Evolutionary conservation across 2,888 invertebrate species (phyloP), one percentile per base, ranked within the genome.

Genomic region (Cheilosia pagana): DNA sequence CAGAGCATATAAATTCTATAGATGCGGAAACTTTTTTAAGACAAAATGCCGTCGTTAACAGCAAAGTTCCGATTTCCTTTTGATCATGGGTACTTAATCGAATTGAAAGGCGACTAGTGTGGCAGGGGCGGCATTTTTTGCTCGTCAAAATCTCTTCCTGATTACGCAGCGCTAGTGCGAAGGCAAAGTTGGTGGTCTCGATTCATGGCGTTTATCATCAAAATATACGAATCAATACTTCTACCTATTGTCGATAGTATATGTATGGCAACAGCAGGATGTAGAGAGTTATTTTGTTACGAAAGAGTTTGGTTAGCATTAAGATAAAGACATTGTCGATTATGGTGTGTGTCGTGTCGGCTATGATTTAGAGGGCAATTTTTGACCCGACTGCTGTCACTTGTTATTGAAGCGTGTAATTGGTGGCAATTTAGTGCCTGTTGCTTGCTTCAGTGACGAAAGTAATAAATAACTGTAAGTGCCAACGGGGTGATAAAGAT

Each of bases 151-250:
- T 65, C 31, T 41, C 25, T 48, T 63, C 19, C 25, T 57, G 52
- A 60, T 76, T 45, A 63, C 35, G 19, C 53, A 25, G 31, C 39
- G 19, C n/a, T 45, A 60, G 57, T 68, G 62, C 43, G 28, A 52
- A 28, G 71, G n/a, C 19, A 28, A 39, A 8, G 8, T 45, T 52
- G 59, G 45, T 39, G 50, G 23, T 63, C 35, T 39, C 39, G 39
- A 65, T 12, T 71, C 43, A 63, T 41, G 31, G 31, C 8, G 45
- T 67, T 71, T 45, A 67, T 25, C n/a, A 70, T 63, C 39, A n/a
- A 25, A 71, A 57, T 60, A 81, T 52, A 63, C 63, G 63, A 81
- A 75, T 75, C 75, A 70, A 63, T 65, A 60, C 25, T n/a, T 31
- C 21, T 25, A 35, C 62, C 16, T 39, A 14, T 31, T 35, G 14